Percentiles rank a stretch among this genome's conserved stretches.
These are phyloP conservation scores for Ranitomeya imitator DNA, from an alignment of 2,113 vertebrate species.

Conservation along the genomic window DNA sequence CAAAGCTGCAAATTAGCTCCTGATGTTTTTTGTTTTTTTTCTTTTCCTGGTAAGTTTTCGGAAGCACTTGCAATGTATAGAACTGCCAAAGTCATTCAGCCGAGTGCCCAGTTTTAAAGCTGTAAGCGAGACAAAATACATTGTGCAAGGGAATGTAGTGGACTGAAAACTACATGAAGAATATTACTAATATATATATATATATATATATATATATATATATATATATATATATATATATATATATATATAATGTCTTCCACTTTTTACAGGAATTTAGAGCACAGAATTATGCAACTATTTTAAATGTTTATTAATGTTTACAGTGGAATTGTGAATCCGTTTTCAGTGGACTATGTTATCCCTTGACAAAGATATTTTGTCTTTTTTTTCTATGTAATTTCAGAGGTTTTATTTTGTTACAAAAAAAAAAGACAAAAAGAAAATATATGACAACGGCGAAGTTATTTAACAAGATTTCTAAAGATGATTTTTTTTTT, in stretches of 20 bases:
- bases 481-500: conserved; percentile 89
- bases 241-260: conserved; percentile 75
- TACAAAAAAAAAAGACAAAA: conserved; percentile 90
- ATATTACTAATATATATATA: not conserved
- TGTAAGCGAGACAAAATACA: conserved; percentile 89
- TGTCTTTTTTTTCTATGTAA: conserved; percentile 97
- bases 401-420: conserved; percentile 99
- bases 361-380: conserved; percentile 91
- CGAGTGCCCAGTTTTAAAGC: conserved; percentile 86
- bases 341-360: conserved; percentile 94
- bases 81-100: conserved; percentile 93
- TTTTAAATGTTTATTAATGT: conserved; percentile 87
- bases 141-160: conserved; percentile 91
- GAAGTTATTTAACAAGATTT: conserved; percentile 94
- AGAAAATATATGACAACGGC: conserved; percentile 89
- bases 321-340: conserved; percentile 92
- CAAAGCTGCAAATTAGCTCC: conserved; percentile 66
- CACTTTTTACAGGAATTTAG: conserved; percentile 90
- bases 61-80: conserved; percentile 86
- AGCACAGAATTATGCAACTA: conserved; percentile 94
- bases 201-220: conserved; percentile 54
- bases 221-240: conserved; percentile 33
- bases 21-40: conserved; percentile 64
- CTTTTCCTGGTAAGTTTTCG: conserved; percentile 61
- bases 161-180: conserved; percentile 89